Evolutionary conservation across 2,113 vertebrate species (phyloP).

Genomic region (Herpetotheres cachinnans): DNA sequence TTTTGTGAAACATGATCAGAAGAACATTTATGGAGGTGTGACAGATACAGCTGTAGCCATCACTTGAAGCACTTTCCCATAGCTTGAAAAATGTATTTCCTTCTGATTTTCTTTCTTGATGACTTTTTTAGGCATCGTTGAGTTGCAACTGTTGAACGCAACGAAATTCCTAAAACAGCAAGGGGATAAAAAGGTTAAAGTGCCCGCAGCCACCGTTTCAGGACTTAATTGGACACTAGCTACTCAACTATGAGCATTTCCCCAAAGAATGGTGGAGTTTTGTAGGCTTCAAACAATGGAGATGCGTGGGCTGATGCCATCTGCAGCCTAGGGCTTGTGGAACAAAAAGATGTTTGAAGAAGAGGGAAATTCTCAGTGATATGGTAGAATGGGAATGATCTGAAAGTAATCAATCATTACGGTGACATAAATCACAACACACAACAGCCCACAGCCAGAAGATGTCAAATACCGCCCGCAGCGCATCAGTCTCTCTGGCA

Average conservation of each 20-base stretch:
- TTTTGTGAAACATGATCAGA: slow-evolving; percentile 38
- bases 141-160: not conserved
- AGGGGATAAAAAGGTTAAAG: slow-evolving; percentile 69
- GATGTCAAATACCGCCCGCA: slow-evolving; percentile 79
- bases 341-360: slow-evolving; percentile 83
- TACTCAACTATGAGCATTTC: slow-evolving; percentile 51
- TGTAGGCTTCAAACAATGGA: slow-evolving; percentile 83
- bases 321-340: slow-evolving; percentile 76
- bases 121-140: slow-evolving; percentile 4
- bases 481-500: slow-evolving; percentile 78
- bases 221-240: slow-evolving; percentile 74
- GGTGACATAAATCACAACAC: slow-evolving; percentile 82
- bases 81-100: not conserved
- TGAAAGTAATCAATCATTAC: slow-evolving; percentile 90
- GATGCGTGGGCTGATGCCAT: slow-evolving; percentile 93
- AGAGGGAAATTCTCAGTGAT: slow-evolving; percentile 77
- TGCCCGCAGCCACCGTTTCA: slow-evolving; percentile 59
- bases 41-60: slow-evolving; percentile 32
- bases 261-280: slow-evolving; percentile 70
- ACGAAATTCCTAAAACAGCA: slow-evolving; percentile 41
- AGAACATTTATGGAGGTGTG: slow-evolving; percentile 1
- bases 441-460: slow-evolving; percentile 80
- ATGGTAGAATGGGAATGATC: slow-evolving; percentile 83
- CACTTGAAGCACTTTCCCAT: not conserved
- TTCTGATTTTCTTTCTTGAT: slow-evolving; percentile 20